Evolutionary conservation across 2,113 vertebrate genomes (phyloP).

Genomic region (Silurus glanis): DNA sequence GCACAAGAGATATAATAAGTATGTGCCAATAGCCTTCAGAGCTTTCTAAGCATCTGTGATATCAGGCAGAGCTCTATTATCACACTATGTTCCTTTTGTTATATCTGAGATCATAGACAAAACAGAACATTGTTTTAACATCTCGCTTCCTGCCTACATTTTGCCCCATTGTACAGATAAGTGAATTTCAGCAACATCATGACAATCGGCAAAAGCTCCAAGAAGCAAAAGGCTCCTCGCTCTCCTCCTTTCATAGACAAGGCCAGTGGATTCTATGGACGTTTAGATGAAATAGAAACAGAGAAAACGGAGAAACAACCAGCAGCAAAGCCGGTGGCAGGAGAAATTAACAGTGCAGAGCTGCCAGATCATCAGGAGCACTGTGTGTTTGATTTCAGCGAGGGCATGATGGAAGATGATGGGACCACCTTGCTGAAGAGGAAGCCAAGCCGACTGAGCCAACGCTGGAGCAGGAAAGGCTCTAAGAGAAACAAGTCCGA

Average conservation of each 20-base stretch:
- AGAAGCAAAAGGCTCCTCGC: slow-evolving; percentile 64
- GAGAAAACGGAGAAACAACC: neutral
- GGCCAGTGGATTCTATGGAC: slow-evolving; percentile 71
- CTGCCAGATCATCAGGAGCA: slow-evolving; percentile 49
- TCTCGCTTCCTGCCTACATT: neutral
- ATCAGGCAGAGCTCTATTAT: neutral
- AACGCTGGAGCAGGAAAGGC: slow-evolving; percentile 69
- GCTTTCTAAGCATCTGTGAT: neutral
- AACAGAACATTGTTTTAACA: neutral
- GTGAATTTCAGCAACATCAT: slow-evolving; percentile 54
- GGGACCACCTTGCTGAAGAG: slow-evolving; percentile 65
- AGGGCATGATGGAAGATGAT: slow-evolving; percentile 68
- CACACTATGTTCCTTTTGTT: neutral
- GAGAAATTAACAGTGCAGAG: neutral
- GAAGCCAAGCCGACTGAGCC: slow-evolving; percentile 65
- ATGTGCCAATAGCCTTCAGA: neutral
- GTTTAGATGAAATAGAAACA: slow-evolving; percentile 68
- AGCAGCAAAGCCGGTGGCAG: neutral
- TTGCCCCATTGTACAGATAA: neutral
- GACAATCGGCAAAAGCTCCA: slow-evolving; percentile 73
- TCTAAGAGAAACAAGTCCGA: slow-evolving; percentile 58
- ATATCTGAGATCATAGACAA: neutral
- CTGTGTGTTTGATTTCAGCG: slow-evolving; percentile 55
- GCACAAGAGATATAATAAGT: slow-evolving; percentile 5
- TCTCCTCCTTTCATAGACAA: slow-evolving; percentile 73